Evolutionary conservation across 1,140 invertebrate genomes (phyloP).

Genomic region (Liolophura sinensis): DNA sequence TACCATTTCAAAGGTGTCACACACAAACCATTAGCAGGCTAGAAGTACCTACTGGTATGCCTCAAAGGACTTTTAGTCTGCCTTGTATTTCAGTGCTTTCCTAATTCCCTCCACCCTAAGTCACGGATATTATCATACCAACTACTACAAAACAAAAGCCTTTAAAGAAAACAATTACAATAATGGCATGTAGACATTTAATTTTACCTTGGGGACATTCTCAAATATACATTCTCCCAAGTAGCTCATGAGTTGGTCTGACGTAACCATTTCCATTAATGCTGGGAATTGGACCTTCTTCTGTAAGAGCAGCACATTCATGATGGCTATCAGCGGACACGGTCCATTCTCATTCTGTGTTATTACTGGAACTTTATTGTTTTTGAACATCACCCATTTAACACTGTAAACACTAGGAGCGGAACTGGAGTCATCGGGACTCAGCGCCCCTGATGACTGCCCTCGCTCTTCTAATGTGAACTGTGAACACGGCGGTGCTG

Average conservation of each 20-base stretch:
- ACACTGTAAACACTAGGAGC: slow-evolving; percentile 58
- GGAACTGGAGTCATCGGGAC: neutral
- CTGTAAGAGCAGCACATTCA: slow-evolving; percentile 65
- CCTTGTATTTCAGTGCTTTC: no score
- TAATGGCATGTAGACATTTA: no score
- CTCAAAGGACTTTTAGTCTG: no score
- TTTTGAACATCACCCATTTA: slow-evolving; percentile 63
- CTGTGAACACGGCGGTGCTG: no score
- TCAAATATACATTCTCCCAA: slow-evolving; percentile 62
- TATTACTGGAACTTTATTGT: slow-evolving; percentile 61
- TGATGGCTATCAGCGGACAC: slow-evolving; percentile 66
- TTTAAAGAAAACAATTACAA: no score
- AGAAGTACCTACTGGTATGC: no score
- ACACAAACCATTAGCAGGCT: no score
- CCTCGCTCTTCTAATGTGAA: no score
- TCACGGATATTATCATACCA: no score
- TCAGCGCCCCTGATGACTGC: neutral
- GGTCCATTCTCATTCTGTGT: slow-evolving; percentile 70
- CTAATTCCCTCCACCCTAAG: no score
- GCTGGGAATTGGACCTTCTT: slow-evolving; percentile 59
- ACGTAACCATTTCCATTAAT: slow-evolving; percentile 61
- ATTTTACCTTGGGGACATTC: slow-evolving; percentile 58
- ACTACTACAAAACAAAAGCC: no score
- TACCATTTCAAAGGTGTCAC: no score
- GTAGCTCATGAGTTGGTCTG: slow-evolving; percentile 64